Conservation (phyloP, 1,140 invertebrate genomes). For the Pogonomyrmex californicus region DNA sequence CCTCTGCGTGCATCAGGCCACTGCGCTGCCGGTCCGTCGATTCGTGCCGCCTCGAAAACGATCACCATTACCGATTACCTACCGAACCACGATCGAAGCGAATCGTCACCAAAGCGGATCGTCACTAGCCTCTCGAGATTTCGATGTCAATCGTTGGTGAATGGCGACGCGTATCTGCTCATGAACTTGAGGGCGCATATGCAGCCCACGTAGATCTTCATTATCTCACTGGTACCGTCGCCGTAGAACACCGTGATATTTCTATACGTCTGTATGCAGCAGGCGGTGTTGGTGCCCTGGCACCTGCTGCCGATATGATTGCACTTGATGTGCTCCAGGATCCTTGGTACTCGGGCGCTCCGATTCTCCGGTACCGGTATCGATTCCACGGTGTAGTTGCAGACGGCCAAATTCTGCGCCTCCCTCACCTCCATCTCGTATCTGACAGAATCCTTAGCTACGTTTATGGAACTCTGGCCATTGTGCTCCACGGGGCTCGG, state of each 20-base stretch:
- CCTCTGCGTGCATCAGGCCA: too few relatives aligned
- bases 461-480: background rate
- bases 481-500: background rate
- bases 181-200: conserved; percentile 62
- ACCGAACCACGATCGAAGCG: background rate
- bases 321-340: conserved; percentile 73
- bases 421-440: conserved; percentile 67
- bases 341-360: conserved; percentile 28
- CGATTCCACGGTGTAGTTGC: conserved; percentile 72
- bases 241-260: conserved; percentile 65
- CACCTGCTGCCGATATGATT: conserved; percentile 67
- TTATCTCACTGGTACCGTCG: background rate
- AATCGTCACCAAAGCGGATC: background rate
- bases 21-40: too few relatives aligned
- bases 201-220: conserved; percentile 74
- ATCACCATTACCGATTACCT: background rate
- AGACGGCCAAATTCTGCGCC: conserved; percentile 68
- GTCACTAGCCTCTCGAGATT: background rate
- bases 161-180: too few relatives aligned
- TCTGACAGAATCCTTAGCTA: too few relatives aligned
- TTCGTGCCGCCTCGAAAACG: background rate
- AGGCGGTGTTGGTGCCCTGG: conserved; percentile 46
- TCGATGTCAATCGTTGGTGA: conserved; percentile 1
- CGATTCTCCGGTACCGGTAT: conserved; percentile 61
- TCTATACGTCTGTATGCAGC: conserved; percentile 75